phyloP scores from a whole-genome alignment of 1,140 invertebrate genomes.

The Planococcus citri region DNA sequence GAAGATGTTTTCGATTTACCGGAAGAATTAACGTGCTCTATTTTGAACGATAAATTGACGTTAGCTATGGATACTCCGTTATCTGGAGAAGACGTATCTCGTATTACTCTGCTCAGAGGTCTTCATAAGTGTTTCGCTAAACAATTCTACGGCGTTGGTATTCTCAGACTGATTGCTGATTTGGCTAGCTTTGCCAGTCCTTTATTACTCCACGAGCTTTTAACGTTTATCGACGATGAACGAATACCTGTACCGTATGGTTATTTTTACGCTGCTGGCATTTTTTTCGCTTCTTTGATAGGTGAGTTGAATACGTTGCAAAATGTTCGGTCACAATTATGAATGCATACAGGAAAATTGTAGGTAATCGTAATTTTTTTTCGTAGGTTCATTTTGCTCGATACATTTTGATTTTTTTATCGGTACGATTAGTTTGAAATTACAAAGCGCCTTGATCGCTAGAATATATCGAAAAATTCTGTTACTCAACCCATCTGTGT shows the following conservation, averaged over 20 bases:
- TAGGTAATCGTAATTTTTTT: not conserved
- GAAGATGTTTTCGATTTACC: constrained; percentile 83
- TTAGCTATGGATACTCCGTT: constrained; percentile 34
- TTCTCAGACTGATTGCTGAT: constrained; percentile 76
- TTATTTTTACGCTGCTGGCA: constrained; percentile 63
- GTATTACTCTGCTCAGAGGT: constrained; percentile 26
- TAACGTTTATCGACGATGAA: constrained; percentile 66
- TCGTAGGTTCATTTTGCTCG: constrained; percentile 55
- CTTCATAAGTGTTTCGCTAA: constrained; percentile 53
- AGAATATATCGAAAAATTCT: constrained; percentile 78
- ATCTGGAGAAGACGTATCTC: constrained; percentile 20
- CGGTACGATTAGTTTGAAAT: constrained; percentile 71
- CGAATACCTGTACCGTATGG: constrained; percentile 50
- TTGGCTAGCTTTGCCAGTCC: constrained; percentile 74
- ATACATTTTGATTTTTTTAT: constrained; percentile 84
- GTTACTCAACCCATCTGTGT: constrained; percentile 37
- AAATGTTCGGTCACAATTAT: not conserved
- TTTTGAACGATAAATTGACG: constrained; percentile 46
- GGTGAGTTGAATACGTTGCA: no score
- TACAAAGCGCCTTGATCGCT: constrained; percentile 68
- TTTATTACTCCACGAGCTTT: constrained; percentile 68
- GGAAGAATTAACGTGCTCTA: constrained; percentile 45
- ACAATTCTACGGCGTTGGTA: constrained; percentile 78
- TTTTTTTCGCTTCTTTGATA: constrained; percentile 52
- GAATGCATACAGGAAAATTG: not conserved